Evolutionary conservation across 2,797 vertebrate genomes (phyloP).

Genomic region (Malurus splendens): DNA sequence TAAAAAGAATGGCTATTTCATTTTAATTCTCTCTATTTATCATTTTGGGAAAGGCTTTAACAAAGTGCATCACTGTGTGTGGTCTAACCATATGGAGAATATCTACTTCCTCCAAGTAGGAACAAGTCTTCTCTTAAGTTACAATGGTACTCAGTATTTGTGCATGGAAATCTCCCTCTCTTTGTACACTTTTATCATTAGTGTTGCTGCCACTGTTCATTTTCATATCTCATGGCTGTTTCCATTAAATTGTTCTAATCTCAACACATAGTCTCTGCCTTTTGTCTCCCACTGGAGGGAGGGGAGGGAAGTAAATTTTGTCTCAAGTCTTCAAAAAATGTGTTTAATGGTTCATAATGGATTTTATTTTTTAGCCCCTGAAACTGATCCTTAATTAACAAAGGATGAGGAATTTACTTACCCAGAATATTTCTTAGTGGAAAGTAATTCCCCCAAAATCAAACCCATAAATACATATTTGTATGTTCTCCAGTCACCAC

Average conservation of each 20-base stretch:
- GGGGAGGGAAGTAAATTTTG: not conserved
- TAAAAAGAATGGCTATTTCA: not conserved
- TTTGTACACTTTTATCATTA: not conserved
- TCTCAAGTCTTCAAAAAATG: not conserved
- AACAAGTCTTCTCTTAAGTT: not conserved
- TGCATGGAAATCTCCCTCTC: not conserved
- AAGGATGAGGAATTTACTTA: not conserved
- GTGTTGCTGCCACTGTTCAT: not conserved
- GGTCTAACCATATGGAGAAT: not conserved
- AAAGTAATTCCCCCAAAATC: not conserved
- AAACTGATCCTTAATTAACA: not conserved
- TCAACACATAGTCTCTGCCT: not conserved
- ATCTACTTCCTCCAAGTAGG: not conserved
- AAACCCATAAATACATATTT: not conserved
- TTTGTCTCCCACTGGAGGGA: not conserved
- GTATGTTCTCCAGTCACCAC: not conserved
- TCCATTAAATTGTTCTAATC: not conserved
- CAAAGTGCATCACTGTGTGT: not conserved
- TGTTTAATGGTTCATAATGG: not conserved
- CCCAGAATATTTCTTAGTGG: not conserved
- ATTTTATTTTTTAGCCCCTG: not conserved
- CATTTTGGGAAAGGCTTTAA: not conserved
- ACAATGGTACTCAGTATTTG: too few relatives aligned
- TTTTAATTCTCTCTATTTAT: not conserved
- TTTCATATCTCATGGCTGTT: not conserved